Evolutionary conservation across 2,113 vertebrate species (phyloP).

Genomic region (Hypanus sabinus): DNA sequence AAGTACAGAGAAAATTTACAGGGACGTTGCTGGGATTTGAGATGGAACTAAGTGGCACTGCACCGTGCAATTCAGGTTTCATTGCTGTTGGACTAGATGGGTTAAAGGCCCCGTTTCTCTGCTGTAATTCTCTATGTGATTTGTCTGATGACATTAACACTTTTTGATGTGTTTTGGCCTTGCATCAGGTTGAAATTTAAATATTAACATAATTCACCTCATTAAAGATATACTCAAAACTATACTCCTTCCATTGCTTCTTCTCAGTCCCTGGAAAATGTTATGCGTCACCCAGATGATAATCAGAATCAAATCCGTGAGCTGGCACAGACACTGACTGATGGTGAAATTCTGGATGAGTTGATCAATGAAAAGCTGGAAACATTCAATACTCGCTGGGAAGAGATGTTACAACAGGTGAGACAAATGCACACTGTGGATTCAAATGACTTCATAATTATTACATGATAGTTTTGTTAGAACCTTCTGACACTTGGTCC

Average conservation of each 20-base stretch:
- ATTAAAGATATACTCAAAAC: background rate
- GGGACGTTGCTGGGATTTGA: too few species aligned
- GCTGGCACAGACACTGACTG: conserved; percentile 89
- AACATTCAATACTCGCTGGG: conserved; percentile 83
- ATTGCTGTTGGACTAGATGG: too few species aligned
- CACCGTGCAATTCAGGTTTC: too few species aligned
- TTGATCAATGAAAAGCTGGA: conserved; percentile 90
- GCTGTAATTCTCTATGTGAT: too few species aligned
- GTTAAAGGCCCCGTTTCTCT: too few species aligned
- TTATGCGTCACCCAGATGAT: conserved; percentile 87
- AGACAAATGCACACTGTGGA: background rate
- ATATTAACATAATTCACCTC: background rate
- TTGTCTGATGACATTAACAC: background rate
- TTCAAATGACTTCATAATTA: background rate
- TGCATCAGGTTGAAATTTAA: background rate
- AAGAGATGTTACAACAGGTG: conserved; percentile 85
- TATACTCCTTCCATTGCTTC: conserved; percentile 22
- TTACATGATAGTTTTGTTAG: background rate
- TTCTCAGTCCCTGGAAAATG: conserved; percentile 72
- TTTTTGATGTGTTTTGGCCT: background rate
- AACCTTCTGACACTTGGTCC: background rate
- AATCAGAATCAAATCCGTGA: conserved; percentile 91
- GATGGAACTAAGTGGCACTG: too few species aligned
- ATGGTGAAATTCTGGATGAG: conserved; percentile 92
- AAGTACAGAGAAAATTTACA: too few species aligned